Evolutionary conservation across 2,113 vertebrate genomes (phyloP).

Genomic region (Dolichallabes microphthalmus): DNA sequence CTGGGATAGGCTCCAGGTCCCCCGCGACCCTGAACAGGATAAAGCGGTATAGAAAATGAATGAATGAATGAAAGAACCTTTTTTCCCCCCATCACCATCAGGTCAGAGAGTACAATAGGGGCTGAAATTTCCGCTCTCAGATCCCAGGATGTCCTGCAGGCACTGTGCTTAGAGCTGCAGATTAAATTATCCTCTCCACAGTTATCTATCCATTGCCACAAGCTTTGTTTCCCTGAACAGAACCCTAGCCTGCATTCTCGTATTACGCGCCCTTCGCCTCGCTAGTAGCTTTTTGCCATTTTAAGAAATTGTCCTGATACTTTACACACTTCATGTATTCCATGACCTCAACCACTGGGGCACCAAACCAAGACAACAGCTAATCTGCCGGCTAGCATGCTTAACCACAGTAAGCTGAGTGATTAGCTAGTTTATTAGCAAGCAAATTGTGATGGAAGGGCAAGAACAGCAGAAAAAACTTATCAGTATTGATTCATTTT

Average conservation of each 20-base stretch:
- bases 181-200: slow-evolving; percentile 40
- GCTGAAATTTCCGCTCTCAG: slow-evolving; percentile 27
- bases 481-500: no score
- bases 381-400: not conserved
- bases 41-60: no score
- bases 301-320: not conserved
- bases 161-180: slow-evolving; percentile 14
- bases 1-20: no score
- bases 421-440: not conserved
- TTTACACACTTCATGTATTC: not conserved
- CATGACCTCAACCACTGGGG: not conserved
- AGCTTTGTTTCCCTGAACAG: slow-evolving; percentile 18
- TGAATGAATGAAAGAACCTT: not conserved
- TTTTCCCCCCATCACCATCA: not conserved
- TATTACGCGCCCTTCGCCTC: not conserved
- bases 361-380: not conserved
- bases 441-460: not conserved
- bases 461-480: not conserved
- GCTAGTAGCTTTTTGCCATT: not conserved
- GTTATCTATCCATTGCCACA: slow-evolving; percentile 4
- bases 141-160: slow-evolving; percentile 33
- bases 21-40: no score
- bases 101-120: slow-evolving; percentile 35
- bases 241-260: not conserved
- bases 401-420: not conserved